Evolutionary conservation across 2,888 invertebrate species (phyloP), one percentile per base, ranked within the genome.

Genomic region (Amorpha juglandis): DNA sequence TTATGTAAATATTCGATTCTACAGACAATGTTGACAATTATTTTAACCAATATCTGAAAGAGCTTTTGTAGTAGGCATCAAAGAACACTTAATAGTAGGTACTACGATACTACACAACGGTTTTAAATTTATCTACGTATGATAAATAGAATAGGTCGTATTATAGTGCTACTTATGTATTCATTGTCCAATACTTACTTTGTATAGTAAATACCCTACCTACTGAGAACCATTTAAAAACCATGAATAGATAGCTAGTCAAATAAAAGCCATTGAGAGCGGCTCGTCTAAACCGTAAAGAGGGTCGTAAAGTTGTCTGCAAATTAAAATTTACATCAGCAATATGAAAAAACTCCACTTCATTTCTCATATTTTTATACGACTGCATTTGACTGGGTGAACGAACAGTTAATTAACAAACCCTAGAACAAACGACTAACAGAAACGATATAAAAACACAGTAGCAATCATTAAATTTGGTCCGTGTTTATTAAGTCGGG

Each of bases 261-360:
- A 86, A 90, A 90, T 90, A 90, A 91, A 91, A 83, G 88, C 79
- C 79, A 77, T 89, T 89, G 84, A 90, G 88, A 87, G 87, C 87
- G 58, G 58, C 87, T 82, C 89, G 83, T 87, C 87, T 86, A 89
- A 90, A 91, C 89, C 91, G 89, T 91, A 92, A 92, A 92, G 88
- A 89, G 90, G 78, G 86, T 85, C 89, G 88, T 92, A 91, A 93
- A 93, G 89, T 91, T 88, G 87, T 85, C 82, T 83, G 89, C 89
- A 92, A 92, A 92, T 92, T 92, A 90, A 91, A 93, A 91, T 93
- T 92, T 91, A 91, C 91, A 91, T 90, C 87, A 89, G 81, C 91
- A 88, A 89, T 91, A 91, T 91, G 91, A 91, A 92, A 89, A 91
- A 88, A 84, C 85, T 87, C 80, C 85, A 83, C 85, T 82, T 80